Evolutionary conservation across 2,797 vertebrate genomes (phyloP).

Genomic region (Enteromius thamalakanensis): DNA sequence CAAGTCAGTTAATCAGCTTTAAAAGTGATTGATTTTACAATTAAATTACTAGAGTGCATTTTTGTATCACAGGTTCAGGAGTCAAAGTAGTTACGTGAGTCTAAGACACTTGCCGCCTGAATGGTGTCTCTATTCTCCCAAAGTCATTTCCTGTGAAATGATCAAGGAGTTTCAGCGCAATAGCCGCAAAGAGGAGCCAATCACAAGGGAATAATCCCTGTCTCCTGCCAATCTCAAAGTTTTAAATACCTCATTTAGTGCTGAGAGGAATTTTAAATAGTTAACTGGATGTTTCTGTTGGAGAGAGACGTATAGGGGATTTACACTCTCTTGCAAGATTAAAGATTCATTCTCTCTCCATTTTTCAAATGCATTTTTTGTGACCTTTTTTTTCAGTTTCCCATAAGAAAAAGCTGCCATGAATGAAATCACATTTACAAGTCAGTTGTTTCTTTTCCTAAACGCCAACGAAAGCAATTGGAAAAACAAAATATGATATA

Average conservation of each 20-base stretch:
- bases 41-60: slow-evolving; percentile 51
- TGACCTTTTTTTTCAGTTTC: slow-evolving; percentile 30
- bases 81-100: slow-evolving; percentile 68
- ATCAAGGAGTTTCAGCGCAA: slow-evolving; percentile 76
- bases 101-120: slow-evolving; percentile 73
- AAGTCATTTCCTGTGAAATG: slow-evolving; percentile 82
- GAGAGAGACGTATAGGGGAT: slow-evolving; percentile 49
- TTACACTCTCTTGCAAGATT: slow-evolving; percentile 27
- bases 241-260: slow-evolving; percentile 75
- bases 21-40: slow-evolving; percentile 37
- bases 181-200: slow-evolving; percentile 76
- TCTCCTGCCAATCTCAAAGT: slow-evolving; percentile 66
- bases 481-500: not conserved
- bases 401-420: not conserved
- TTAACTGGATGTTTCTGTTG: slow-evolving; percentile 64
- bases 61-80: slow-evolving; percentile 65
- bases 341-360: slow-evolving; percentile 25
- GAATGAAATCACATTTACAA: not conserved
- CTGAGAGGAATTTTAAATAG: slow-evolving; percentile 75
- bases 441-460: not conserved
- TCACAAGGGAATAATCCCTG: slow-evolving; percentile 79
- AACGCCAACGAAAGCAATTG: not conserved
- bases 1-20: not conserved
- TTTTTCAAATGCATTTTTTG: slow-evolving; percentile 48
- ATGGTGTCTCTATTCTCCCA: slow-evolving; percentile 69